phyloP scores from a whole-genome alignment of 1,140 invertebrate genomes.

The Lepidotrigona ventralis region DNA sequence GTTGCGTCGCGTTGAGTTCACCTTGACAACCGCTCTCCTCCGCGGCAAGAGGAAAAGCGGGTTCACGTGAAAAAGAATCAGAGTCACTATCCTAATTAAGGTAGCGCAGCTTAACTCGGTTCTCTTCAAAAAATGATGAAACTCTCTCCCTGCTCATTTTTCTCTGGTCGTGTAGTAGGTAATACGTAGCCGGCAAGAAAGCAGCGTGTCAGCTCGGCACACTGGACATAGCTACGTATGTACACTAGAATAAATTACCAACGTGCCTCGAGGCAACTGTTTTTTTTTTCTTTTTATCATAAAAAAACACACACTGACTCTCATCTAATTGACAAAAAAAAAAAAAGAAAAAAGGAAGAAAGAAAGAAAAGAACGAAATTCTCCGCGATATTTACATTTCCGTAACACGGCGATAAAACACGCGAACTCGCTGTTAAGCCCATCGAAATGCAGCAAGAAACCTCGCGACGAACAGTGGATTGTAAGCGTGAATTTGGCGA shows the following conservation, averaged over 20 bases:
- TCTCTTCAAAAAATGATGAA: neutral
- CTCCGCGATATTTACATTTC: slow-evolving; percentile 10
- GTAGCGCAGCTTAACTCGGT: neutral
- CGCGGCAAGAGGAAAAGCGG: neutral
- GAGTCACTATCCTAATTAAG: slow-evolving; percentile 17
- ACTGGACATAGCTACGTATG: neutral
- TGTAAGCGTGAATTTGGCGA: neutral
- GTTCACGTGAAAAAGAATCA: neutral
- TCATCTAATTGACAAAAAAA: neutral
- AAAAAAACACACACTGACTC: too few relatives aligned
- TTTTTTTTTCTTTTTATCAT: neutral
- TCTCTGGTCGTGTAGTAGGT: neutral
- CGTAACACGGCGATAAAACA: neutral
- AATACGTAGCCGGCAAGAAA: neutral
- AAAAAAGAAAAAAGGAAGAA: neutral
- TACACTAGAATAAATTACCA: slow-evolving; percentile 8
- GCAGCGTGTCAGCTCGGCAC: neutral
- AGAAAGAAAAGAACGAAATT: too few relatives aligned
- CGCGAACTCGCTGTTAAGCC: slow-evolving; percentile 36
- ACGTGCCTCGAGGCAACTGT: neutral
- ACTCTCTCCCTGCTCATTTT: neutral
- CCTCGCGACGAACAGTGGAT: neutral
- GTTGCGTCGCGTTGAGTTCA: neutral
- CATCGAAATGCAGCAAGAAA: neutral
- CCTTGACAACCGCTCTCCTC: too few relatives aligned